These are phyloP conservation scores for Agrotis puta DNA, from an alignment of 2,888 invertebrate genomes.

Conservation along the genomic window DNA sequence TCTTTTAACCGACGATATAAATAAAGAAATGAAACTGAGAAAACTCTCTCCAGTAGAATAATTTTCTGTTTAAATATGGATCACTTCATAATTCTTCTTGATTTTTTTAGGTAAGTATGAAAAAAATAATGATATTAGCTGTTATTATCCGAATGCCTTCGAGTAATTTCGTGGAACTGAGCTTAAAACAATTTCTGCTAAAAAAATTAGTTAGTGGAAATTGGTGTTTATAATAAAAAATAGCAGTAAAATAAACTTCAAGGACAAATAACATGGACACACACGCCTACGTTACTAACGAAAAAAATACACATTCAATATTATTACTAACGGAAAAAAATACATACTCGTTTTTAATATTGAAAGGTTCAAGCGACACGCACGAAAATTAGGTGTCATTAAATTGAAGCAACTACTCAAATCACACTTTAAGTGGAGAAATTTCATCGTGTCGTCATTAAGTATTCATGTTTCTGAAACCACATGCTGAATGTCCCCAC, in stretches of 20 bases:
- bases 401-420: constrained; percentile 63
- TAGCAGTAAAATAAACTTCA: background rate
- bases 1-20: constrained; percentile 17
- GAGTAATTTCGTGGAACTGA: background rate
- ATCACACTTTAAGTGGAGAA: constrained; percentile 72
- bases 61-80: constrained; percentile 14
- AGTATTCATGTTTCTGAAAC: constrained; percentile 69
- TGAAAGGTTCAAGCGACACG: constrained; percentile 6
- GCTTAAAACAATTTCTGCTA: background rate
- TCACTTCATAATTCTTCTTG: background rate
- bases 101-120: background rate
- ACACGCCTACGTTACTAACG: background rate
- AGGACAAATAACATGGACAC: background rate
- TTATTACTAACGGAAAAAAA: background rate
- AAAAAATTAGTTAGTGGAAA: background rate
- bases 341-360: constrained; percentile 8
- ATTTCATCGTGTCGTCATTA: constrained; percentile 65
- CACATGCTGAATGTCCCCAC: constrained; percentile 65
- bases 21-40: constrained; percentile 28
- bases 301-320: constrained; percentile 6
- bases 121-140: background rate
- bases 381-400: constrained; percentile 39
- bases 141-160: background rate
- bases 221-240: background rate
- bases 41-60: constrained; percentile 19